Base-by-base conservation (phyloP, 2,888 invertebrate species). In the Steromphala cineraria region DNA sequence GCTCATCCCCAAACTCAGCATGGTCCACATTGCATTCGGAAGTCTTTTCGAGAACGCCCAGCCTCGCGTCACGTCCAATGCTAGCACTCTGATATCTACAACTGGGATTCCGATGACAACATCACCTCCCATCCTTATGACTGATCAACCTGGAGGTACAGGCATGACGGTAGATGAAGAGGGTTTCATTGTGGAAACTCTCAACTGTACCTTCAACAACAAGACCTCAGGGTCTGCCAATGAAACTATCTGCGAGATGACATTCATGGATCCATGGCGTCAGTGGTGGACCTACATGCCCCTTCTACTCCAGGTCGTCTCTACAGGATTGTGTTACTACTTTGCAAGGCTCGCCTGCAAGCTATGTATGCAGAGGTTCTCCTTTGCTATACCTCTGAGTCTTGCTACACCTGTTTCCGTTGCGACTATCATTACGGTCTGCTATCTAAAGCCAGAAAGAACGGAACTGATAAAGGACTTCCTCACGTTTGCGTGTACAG, bases 291-390 rank as follows among this genome's bases (percentile, higher is more conserved):
- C 86, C 10, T 87, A 86, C 78, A 80, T 87, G 78, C 85, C 86
- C 1, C 76, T 85, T 0, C 75, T 93, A 4, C 85, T 93, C 3
- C 91, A 92, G 84, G 85, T 91, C 36, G 82, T 89, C 10, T 90
- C 93, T 2, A 91, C 92, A 0, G 89, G 93, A n/a, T 79, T 94
- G n/a, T 94, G 94, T 83, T 94, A 94, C 85, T 93, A 94, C 80
- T 92, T 93, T 79, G 93, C 91, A 31, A 93, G 94, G 81, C 94
- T 94, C 86, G 94, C 94, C 4, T 95, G 94, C 87, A 94, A 93
- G 85, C 91, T 94, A 52, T 91, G 91, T 79, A 94, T 94, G 86
- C 94, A 94, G 87, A 87, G 90, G 13, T 90, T 94, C 80, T 92
- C 93, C 79, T 94, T 93, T 86, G 90, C 94, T 2, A 87, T 93